These are phyloP conservation scores for Steinernema carpocapsae DNA, from an alignment of 2,888 invertebrate genomes.

Conservation along the genomic window DNA sequence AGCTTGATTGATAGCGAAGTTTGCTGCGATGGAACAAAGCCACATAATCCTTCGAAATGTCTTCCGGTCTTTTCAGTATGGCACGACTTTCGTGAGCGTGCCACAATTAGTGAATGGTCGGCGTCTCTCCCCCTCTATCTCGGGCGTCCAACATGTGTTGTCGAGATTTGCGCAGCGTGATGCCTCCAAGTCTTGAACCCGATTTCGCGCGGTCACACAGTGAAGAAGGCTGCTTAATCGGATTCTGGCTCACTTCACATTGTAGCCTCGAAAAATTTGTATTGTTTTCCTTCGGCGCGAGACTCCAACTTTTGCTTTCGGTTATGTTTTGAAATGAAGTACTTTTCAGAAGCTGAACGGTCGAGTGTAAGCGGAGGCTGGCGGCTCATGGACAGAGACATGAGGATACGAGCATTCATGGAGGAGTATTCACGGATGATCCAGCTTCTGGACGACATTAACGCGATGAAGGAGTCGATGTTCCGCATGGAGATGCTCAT, in stretches of 20 bases:
- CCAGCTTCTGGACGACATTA: slow-evolving; percentile 31
- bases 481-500: slow-evolving; percentile 33
- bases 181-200: background rate
- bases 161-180: slow-evolving; percentile 34
- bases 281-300: background rate
- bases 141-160: slow-evolving; percentile 23
- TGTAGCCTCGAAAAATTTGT: background rate
- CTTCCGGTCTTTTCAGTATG: slow-evolving; percentile 35
- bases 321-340: background rate
- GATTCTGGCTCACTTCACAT: background rate
- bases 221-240: background rate
- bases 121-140: background rate
- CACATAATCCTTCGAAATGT: slow-evolving; percentile 34
- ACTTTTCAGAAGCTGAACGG: background rate
- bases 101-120: slow-evolving; percentile 35
- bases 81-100: slow-evolving; percentile 25
- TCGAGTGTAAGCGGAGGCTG: background rate
- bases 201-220: background rate
- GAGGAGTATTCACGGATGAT: slow-evolving; percentile 29
- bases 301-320: background rate
- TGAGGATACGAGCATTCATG: slow-evolving; percentile 32
- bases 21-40: slow-evolving; percentile 34
- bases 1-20: slow-evolving; percentile 35
- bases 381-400: slow-evolving; percentile 32
- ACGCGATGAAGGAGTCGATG: slow-evolving; percentile 34